These are phyloP conservation scores for Marmota flaviventris DNA, from an alignment of 2,113 vertebrate genomes.

Conservation along the genomic window DNA sequence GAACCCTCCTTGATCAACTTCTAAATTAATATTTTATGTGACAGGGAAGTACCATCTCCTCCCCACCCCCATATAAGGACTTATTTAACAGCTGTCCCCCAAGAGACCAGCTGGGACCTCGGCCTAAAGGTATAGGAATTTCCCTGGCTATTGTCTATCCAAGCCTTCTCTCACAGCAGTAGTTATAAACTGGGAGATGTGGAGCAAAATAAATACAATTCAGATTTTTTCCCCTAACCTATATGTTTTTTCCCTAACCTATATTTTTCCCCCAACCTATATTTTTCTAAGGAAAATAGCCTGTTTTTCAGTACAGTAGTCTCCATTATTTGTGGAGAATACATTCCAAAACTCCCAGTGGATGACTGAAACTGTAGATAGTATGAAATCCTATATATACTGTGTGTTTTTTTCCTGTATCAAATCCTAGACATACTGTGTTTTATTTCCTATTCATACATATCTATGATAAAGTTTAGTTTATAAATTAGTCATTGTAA, in stretches of 20 bases:
- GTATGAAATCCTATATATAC: neutral
- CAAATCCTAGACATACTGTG: neutral
- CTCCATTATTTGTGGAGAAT: neutral
- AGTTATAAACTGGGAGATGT: slow-evolving; percentile 37
- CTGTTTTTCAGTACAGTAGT: neutral
- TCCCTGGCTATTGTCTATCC: neutral
- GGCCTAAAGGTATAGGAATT: slow-evolving; percentile 43
- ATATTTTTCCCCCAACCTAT: neutral
- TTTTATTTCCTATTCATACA: neutral
- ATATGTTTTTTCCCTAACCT: neutral
- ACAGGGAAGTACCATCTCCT: neutral
- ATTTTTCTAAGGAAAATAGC: slow-evolving; percentile 27
- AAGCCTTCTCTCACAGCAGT: slow-evolving; percentile 8
- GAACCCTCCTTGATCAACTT: slow-evolving; percentile 44
- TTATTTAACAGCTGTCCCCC: neutral
- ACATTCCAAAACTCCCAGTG: neutral
- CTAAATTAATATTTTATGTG: slow-evolving; percentile 75
- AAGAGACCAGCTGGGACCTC: slow-evolving; percentile 52
- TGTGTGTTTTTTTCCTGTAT: too few relatives aligned
- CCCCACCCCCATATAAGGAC: neutral
- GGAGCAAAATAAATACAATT: slow-evolving; percentile 44
- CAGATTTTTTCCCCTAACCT: slow-evolving; percentile 28
- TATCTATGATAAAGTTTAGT: neutral
- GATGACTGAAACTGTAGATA: neutral
- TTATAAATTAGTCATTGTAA: neutral